These are phyloP conservation scores for Sebastes matsubarae DNA, from an alignment of 2,797 vertebrate species.

Conservation along the genomic window DNA sequence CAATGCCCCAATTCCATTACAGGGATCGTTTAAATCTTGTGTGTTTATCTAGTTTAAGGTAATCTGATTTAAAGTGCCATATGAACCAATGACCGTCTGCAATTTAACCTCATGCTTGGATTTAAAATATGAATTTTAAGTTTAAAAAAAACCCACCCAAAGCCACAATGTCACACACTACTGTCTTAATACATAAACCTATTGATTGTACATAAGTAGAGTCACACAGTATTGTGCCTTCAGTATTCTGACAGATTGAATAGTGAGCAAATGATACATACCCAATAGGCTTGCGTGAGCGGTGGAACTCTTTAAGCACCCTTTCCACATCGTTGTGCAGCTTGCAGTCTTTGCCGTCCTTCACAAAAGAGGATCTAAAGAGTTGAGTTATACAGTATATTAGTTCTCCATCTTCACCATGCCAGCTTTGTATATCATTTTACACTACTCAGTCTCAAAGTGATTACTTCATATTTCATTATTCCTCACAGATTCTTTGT, in stretches of 20 bases:
- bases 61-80: constrained; percentile 14
- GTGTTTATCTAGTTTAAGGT: constrained; percentile 27
- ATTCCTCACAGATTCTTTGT: constrained; percentile 80
- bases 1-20: constrained; percentile 43
- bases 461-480: background rate
- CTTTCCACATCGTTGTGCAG: constrained; percentile 77
- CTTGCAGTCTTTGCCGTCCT: constrained; percentile 84
- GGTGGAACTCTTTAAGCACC: constrained; percentile 82
- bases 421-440: background rate
- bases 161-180: background rate
- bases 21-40: constrained; percentile 27
- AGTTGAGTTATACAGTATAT: background rate
- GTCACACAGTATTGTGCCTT: background rate
- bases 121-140: background rate
- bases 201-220: background rate
- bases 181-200: background rate
- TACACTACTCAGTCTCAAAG: background rate
- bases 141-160: no score
- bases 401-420: background rate
- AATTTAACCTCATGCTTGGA: background rate
- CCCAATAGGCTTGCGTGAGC: constrained; percentile 81
- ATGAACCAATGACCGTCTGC: background rate
- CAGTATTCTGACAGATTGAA: background rate
- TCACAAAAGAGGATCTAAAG: constrained; percentile 76
- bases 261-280: constrained; percentile 35